Percentiles rank a stretch among this genome's conserved stretches.
These are phyloP conservation scores for Coleophora deauratella DNA, from an alignment of 2,888 invertebrate genomes.

Conservation along the genomic window DNA sequence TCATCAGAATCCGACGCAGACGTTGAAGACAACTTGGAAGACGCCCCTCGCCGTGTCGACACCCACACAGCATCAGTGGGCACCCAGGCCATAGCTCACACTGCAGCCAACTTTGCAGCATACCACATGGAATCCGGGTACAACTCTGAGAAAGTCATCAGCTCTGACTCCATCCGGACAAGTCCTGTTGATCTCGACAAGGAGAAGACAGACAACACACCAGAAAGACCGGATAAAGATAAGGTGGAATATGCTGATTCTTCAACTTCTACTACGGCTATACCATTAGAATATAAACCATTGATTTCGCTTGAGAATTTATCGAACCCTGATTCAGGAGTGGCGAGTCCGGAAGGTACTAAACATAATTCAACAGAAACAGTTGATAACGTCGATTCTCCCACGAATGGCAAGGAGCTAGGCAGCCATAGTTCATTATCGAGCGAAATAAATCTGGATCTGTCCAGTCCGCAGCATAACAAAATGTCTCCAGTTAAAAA, in stretches of 20 bases:
- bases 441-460: constrained; percentile 73
- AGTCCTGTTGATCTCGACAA: constrained; percentile 63
- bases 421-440: constrained; percentile 66
- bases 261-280: constrained; percentile 39
- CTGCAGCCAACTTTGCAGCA: constrained; percentile 62
- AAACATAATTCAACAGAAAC: constrained; percentile 73
- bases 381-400: constrained; percentile 62
- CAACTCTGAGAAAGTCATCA: constrained; percentile 70
- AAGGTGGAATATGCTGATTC: constrained; percentile 67
- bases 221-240: constrained; percentile 73
- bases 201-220: constrained; percentile 73
- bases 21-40: constrained; percentile 84
- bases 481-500: constrained; percentile 47
- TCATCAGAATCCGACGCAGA: constrained; percentile 86
- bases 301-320: constrained; percentile 51
- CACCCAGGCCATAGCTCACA: constrained; percentile 47
- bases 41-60: constrained; percentile 47
- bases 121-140: constrained; percentile 79
- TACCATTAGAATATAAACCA: constrained; percentile 58
- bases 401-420: constrained; percentile 54
- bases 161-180: constrained; percentile 61
- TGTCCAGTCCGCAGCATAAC: constrained; percentile 64
- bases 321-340: constrained; percentile 68
- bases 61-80: constrained; percentile 37
- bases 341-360: constrained; percentile 73